A percentile compares a stretch with the other conserved stretches of the same genome.
phyloP scores from a whole-genome alignment of 35 echinoderm and acorn worm species.

The Heliocidaris tuberculata region DNA sequence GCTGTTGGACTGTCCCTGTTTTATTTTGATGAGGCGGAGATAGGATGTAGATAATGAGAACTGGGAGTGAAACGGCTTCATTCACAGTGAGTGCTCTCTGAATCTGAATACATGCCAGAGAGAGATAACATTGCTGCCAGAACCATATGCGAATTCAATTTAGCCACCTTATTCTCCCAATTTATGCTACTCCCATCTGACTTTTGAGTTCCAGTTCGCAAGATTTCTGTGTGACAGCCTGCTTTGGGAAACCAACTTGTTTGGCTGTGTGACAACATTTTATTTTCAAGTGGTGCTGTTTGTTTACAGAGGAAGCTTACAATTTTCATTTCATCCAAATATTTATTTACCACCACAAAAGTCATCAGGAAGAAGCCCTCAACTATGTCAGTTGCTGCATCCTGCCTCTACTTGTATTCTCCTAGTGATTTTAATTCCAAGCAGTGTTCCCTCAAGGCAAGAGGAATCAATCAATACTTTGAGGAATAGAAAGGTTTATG shows the following conservation, averaged over 20 bases:
- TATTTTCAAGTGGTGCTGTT: neutral
- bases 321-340: neutral
- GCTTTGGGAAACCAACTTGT: neutral
- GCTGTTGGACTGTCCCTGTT: neutral
- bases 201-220: neutral
- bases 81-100: neutral
- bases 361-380: neutral
- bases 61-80: neutral
- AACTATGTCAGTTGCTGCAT: neutral
- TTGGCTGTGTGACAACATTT: neutral
- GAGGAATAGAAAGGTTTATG: neutral
- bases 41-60: neutral
- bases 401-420: neutral
- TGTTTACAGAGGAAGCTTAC: neutral
- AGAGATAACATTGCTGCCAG: slow-evolving; percentile 16
- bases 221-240: neutral
- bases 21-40: neutral
- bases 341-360: neutral
- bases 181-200: neutral
- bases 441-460: neutral
- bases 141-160: neutral
- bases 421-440: neutral
- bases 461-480: slow-evolving; percentile 6
- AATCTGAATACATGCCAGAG: slow-evolving; percentile 5
- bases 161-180: neutral